Evolutionary conservation across 2,888 invertebrate species (phyloP).

Genomic region (Acanthosepion lycidas): DNA sequence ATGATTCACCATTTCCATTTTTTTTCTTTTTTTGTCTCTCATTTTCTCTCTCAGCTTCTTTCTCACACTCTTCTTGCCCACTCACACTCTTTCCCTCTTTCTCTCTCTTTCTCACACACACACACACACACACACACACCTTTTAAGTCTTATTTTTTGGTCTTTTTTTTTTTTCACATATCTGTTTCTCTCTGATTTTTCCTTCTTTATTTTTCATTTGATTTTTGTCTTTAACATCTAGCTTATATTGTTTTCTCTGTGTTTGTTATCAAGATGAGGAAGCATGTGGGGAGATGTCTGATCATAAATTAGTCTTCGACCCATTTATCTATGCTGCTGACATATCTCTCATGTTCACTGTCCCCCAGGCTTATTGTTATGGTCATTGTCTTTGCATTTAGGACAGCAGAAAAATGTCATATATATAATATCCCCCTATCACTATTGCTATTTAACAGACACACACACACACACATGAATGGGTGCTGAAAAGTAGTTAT

Average conservation of each 20-base stretch:
- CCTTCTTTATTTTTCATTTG: too few relatives aligned
- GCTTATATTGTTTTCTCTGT: background rate
- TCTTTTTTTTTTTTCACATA: background rate
- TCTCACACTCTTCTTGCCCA: background rate
- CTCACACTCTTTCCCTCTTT: too few relatives aligned
- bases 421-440: background rate
- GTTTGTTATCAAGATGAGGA: background rate
- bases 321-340: slow-evolving; percentile 33
- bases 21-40: background rate
- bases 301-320: background rate
- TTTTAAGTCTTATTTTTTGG: background rate
- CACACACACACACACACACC: too few relatives aligned
- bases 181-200: background rate
- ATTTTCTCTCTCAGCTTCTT: background rate
- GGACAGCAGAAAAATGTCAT: background rate
- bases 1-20: slow-evolving; percentile 33
- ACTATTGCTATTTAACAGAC: too few relatives aligned
- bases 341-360: background rate
- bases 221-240: background rate
- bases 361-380: too few relatives aligned
- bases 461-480: too few relatives aligned
- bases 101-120: too few relatives aligned
- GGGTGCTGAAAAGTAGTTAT: too few relatives aligned
- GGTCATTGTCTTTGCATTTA: background rate
- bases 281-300: background rate